phyloP scores from a whole-genome alignment of 2,113 vertebrate species.

The Austrofundulus limnaeus region DNA sequence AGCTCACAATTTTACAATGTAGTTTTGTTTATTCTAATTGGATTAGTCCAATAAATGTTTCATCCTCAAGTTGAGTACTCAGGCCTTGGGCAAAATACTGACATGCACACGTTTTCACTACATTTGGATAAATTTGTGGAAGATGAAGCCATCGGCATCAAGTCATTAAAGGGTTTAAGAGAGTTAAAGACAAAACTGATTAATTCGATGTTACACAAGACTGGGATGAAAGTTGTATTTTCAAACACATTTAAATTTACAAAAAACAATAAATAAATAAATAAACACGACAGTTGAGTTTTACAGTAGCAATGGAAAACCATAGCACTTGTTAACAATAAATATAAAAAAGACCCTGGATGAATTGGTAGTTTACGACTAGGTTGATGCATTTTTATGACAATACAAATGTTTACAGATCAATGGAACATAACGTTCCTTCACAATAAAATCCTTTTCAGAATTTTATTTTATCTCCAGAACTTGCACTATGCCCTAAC shows the following conservation, averaged over 20 bases:
- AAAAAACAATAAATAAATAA: too few relatives aligned
- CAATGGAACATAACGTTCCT: not conserved
- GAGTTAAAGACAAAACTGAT: not conserved
- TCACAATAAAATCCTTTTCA: slow-evolving; percentile 4
- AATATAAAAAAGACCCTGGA: too few relatives aligned
- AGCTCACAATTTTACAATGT: slow-evolving; percentile 3
- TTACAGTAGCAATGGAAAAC: too few relatives aligned
- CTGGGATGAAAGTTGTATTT: not conserved
- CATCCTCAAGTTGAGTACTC: not conserved
- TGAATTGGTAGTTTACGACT: too few relatives aligned
- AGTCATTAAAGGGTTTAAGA: not conserved
- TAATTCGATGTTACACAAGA: not conserved
- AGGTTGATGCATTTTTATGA: slow-evolving; percentile 2
- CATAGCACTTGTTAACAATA: not conserved
- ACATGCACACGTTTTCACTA: not conserved
- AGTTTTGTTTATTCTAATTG: slow-evolving; percentile 8
- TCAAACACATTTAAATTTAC: not conserved
- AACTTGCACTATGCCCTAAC: slow-evolving; percentile 13
- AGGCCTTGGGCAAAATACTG: not conserved
- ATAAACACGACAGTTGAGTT: not conserved
- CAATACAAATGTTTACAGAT: not conserved
- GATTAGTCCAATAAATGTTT: not conserved
- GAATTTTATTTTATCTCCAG: slow-evolving; percentile 10
- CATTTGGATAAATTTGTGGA: not conserved
- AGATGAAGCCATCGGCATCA: slow-evolving; percentile 2